Percentiles rank a stretch among this genome's conserved stretches.
Conservation (phyloP, 2,888 invertebrate species). For the Eupithecia insigniata region DNA sequence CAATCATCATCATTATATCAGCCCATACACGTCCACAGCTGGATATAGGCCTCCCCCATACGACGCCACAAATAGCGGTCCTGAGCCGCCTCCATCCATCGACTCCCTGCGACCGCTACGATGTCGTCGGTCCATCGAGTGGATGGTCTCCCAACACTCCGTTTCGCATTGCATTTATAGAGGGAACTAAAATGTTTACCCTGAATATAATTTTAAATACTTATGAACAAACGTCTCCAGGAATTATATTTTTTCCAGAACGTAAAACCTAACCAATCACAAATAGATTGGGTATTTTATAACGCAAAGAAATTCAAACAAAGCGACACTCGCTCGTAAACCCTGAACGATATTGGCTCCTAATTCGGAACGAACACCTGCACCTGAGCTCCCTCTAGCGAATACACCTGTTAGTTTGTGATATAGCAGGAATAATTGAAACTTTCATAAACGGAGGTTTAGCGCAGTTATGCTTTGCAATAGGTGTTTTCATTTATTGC, state of each 20-base stretch:
- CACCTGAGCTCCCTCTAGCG: constrained; percentile 65
- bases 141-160: too few relatives aligned
- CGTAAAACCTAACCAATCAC: neutral
- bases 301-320: constrained; percentile 43
- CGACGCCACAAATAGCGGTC: too few relatives aligned
- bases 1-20: too few relatives aligned
- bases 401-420: constrained; percentile 30
- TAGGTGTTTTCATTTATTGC: neutral
- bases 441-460: constrained; percentile 8
- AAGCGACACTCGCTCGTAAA: constrained; percentile 57
- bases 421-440: constrained; percentile 12
- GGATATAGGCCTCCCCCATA: too few relatives aligned
- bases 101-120: too few relatives aligned
- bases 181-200: neutral
- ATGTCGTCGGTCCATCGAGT: too few relatives aligned
- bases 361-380: constrained; percentile 73
- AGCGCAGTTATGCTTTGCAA: neutral
- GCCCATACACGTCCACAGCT: too few relatives aligned
- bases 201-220: neutral
- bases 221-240: neutral
- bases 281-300: constrained; percentile 29
- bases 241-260: neutral
- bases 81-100: too few relatives aligned
- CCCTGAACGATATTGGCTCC: constrained; percentile 70
- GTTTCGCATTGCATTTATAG: too few relatives aligned